Conservation (phyloP, 2,888 invertebrate genomes). For the Nycteola revayana region DNA sequence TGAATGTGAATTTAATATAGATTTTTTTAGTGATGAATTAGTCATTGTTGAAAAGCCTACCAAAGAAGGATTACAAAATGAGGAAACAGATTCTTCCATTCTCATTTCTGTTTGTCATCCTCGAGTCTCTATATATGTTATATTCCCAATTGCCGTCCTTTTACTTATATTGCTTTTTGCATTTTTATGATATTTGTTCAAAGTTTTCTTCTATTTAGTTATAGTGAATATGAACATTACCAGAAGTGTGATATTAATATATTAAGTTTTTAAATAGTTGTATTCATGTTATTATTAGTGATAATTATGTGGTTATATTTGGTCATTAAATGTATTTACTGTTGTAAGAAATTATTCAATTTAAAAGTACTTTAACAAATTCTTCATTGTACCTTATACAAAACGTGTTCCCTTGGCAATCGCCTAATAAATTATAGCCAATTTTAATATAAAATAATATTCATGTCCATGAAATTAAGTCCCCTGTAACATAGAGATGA, state of each 20-base stretch:
- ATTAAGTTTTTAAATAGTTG: constrained; percentile 43
- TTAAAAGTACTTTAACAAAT: too few relatives aligned
- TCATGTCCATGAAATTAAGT: too few relatives aligned
- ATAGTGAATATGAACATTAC: constrained; percentile 69
- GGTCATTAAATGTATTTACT: too few relatives aligned
- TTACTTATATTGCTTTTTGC: constrained; percentile 90
- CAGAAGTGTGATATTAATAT: constrained; percentile 76
- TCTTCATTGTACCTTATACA: too few relatives aligned
- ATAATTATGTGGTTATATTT: neutral
- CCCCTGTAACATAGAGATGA: too few relatives aligned
- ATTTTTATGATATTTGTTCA: constrained; percentile 85
- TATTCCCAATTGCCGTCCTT: constrained; percentile 90
- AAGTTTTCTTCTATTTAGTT: constrained; percentile 53
- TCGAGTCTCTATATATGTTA: constrained; percentile 88
- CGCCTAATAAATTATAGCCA: too few relatives aligned
- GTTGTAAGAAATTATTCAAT: too few relatives aligned
- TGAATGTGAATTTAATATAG: constrained; percentile 87
- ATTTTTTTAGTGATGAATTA: constrained; percentile 87
- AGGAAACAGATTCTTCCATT: constrained; percentile 87
- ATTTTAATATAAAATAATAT: too few relatives aligned
- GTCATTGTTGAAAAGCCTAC: constrained; percentile 94
- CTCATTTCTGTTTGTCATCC: constrained; percentile 91
- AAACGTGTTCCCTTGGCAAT: too few relatives aligned
- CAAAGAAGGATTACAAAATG: constrained; percentile 89
- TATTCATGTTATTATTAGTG: neutral